Evolutionary conservation across 2,113 vertebrate species (phyloP), one percentile per base, ranked within the genome.

Genomic region (Aspiorhynchus laticeps): DNA sequence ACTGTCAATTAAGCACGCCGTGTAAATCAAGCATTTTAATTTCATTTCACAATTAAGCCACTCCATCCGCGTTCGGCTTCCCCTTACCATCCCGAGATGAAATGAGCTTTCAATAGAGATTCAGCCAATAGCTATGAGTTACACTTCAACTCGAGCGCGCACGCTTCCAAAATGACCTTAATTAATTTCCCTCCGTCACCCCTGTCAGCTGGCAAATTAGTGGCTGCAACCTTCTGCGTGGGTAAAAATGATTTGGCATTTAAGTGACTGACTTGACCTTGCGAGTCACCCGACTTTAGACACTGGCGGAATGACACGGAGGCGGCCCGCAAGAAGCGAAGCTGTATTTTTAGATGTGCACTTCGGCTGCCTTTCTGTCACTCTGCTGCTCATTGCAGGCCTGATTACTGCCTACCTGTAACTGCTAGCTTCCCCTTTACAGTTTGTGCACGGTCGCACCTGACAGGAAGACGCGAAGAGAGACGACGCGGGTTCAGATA

Each of bases 341-440:
- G 93, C 92, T 93, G 92, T 93, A 92, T 94, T 91, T 92, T 93
- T 85, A 86, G 89, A 88, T 53, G 88, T 78, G 36, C 91, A 61
- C 84, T 83, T 88, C 85, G 33, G 86, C 87, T 91, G 85, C 92
- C 89, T 86, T 85, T 89, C 91, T 91, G 87, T 91, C 93, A 93
- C 91, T 91, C 91, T 88, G 80, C 83, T 92, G 91, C 94, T 92
- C 88, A 9, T 88, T 83, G 41, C 90, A 73, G 33, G 85, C 17
- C 86, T 43, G 84, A 87, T 84, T 84, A 80, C 80, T 67, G 67
- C 69, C 69, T 43, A 51, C 81, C 61, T 69, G 59, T 71, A 48
- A 36, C 81, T 79, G 43, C 28, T 77, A 48, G 80, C 77, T 38
- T 87, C 67, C 59, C 7, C 56, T 59, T 61, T 78, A 63, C 33